phyloP scores from a whole-genome alignment of 30 jellyfish, hydroid and myxozoan genomes.

The Aurelia aurita complex sp. Pacific region DNA sequence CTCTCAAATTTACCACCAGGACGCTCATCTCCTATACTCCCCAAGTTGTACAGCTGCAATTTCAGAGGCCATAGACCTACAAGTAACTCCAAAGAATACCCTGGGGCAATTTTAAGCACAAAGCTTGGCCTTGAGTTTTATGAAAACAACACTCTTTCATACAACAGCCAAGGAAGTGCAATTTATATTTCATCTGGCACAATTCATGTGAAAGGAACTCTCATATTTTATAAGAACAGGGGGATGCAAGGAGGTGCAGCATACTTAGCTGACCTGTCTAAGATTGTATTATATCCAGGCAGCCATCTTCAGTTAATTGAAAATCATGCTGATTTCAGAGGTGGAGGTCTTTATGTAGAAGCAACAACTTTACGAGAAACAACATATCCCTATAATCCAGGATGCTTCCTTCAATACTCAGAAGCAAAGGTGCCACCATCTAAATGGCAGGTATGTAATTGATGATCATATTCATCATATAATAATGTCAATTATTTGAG shows the following conservation, averaged over 20 bases:
- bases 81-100: slow-evolving; percentile 58
- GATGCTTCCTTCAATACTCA: slow-evolving; percentile 65
- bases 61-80: slow-evolving; percentile 40
- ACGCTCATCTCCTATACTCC: slow-evolving; percentile 28
- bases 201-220: slow-evolving; percentile 46
- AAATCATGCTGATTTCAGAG: slow-evolving; percentile 67
- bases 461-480: not conserved
- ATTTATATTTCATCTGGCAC: slow-evolving; percentile 55
- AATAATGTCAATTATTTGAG: too few relatives aligned
- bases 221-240: slow-evolving; percentile 14
- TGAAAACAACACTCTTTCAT: slow-evolving; percentile 24
- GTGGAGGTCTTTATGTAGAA: slow-evolving; percentile 67
- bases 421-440: slow-evolving; percentile 70
- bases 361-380: slow-evolving; percentile 58
- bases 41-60: slow-evolving; percentile 30
- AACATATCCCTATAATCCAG: slow-evolving; percentile 71
- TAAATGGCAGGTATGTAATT: slow-evolving; percentile 43
- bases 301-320: slow-evolving; percentile 34
- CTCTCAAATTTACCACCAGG: slow-evolving; percentile 52
- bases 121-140: slow-evolving; percentile 43
- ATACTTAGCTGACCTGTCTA: slow-evolving; percentile 57
- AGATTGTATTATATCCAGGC: slow-evolving; percentile 31
- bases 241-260: slow-evolving; percentile 70
- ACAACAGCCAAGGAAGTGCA: slow-evolving; percentile 60
- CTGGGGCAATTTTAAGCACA: slow-evolving; percentile 67